Conservation (phyloP, 2,113 vertebrate genomes). For the Thinocorus orbignyianus region DNA sequence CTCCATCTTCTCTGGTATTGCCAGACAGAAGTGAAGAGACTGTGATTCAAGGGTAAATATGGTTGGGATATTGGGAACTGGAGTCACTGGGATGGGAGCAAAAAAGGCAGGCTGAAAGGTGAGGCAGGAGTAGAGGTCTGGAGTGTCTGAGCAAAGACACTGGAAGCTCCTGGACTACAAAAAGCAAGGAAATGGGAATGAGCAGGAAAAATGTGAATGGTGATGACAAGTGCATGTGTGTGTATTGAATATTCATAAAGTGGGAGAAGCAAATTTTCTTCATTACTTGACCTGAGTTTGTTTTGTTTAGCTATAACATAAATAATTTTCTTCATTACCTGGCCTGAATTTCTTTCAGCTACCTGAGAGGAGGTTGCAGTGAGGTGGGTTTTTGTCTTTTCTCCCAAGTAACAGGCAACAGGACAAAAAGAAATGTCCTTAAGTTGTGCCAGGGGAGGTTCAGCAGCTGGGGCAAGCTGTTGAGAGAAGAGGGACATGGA, state of each 20-base stretch:
- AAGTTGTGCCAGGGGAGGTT: too few relatives aligned
- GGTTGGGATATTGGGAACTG: not conserved
- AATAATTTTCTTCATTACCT: not conserved
- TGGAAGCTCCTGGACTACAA: not conserved
- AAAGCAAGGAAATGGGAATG: not conserved
- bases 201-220: not conserved
- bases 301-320: not conserved
- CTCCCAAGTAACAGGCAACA: too few relatives aligned
- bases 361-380: too few relatives aligned
- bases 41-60: not conserved
- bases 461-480: not conserved
- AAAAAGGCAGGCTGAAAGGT: not conserved
- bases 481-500: fast-evolving
- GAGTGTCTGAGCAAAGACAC: not conserved
- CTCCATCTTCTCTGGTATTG: not conserved
- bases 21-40: not conserved
- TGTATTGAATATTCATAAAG: not conserved
- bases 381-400: too few relatives aligned
- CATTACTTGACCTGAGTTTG: not conserved
- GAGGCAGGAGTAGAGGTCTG: not conserved
- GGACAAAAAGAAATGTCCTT: too few relatives aligned
- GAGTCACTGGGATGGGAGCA: not conserved
- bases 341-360: not conserved
- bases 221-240: not conserved
- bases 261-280: not conserved